These are phyloP conservation scores for Acromyrmex echinatior DNA, from an alignment of 1,140 invertebrate genomes.

Conservation along the genomic window DNA sequence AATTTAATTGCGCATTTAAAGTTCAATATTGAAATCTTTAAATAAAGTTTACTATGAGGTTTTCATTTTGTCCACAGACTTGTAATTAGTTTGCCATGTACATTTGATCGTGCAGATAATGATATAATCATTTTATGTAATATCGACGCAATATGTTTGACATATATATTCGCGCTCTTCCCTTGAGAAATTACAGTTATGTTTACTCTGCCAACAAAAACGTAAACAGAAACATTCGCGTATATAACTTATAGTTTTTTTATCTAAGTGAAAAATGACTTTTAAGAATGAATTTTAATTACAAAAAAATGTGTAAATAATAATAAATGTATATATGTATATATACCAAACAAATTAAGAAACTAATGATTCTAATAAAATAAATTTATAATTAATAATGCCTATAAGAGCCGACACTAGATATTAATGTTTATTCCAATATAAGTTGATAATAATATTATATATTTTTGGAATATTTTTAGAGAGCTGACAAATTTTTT, in stretches of 20 bases:
- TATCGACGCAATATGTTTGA: neutral
- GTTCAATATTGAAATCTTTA: neutral
- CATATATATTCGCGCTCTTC: neutral
- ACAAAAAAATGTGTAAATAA: neutral
- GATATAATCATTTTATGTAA: conserved; percentile 45
- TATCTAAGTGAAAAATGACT: neutral
- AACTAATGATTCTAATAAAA: too few species aligned
- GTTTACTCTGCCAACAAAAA: conserved; percentile 1
- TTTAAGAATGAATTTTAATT: conserved; percentile 24
- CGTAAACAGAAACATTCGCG: neutral
- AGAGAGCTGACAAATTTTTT: neutral
- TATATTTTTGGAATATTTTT: conserved; percentile 3
- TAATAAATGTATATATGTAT: too few species aligned
- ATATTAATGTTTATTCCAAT: too few species aligned
- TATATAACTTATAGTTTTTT: neutral
- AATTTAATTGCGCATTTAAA: neutral
- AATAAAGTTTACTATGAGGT: conserved; percentile 12
- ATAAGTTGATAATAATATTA: too few species aligned
- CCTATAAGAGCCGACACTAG: too few species aligned
- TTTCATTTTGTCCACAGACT: neutral
- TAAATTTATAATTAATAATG: too few species aligned
- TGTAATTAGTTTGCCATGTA: neutral
- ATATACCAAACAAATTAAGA: too few species aligned
- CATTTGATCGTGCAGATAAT: conserved; percentile 38
- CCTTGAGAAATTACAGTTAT: neutral